Base-by-base conservation (phyloP, 2,797 vertebrate species). In the Halcyon leucocephala region DNA sequence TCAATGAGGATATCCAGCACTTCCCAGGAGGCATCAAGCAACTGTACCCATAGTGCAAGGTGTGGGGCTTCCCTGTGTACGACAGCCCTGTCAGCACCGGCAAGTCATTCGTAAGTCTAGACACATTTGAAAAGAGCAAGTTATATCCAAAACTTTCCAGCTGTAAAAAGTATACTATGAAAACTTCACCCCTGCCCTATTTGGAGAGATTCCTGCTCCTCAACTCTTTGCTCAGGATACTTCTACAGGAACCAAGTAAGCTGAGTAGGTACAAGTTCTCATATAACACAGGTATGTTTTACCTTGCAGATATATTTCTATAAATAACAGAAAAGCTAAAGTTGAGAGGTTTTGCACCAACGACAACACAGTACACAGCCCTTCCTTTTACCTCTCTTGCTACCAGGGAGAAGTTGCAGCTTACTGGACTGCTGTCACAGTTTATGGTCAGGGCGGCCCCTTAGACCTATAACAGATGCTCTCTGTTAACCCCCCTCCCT, bases 21-120 rank as follows among this genome's bases (percentile, higher is more conserved):
- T 81, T 70, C 29, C 29, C 69, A 88, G 61, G 19, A 90, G 8
- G 28, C 17, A 60, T 2, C 58, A 79, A 48, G 28, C 28, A 87
- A 35, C 42, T 5, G 9, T 0, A 2, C 11, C 51, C 2, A 0
- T 1, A 18, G 6, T 14, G 13, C 41, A 79, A 19, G 19, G 14
- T 3, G 4, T 5, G 19, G 42, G 25, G 37, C 55, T 77, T 69
- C 42, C 33, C 37, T 1, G 0, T 4, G 37, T 28, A 19, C 0
- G 0, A 37, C 55, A 72, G 33, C 31, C 55, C 55, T 18, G 35
- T 16, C 52, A 70, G 22, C 61, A 49, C 0, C 44, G 29, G 8
- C 37, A 29, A 31, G 13, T 58, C 48, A 62, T 24, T 57, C n/a
- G 31, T 4, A 86, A 79, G 44, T n/a, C 60, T 62, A 61, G 31